Evolutionary conservation across 2,113 vertebrate genomes (phyloP).

Genomic region (Kryptolebias marmoratus): DNA sequence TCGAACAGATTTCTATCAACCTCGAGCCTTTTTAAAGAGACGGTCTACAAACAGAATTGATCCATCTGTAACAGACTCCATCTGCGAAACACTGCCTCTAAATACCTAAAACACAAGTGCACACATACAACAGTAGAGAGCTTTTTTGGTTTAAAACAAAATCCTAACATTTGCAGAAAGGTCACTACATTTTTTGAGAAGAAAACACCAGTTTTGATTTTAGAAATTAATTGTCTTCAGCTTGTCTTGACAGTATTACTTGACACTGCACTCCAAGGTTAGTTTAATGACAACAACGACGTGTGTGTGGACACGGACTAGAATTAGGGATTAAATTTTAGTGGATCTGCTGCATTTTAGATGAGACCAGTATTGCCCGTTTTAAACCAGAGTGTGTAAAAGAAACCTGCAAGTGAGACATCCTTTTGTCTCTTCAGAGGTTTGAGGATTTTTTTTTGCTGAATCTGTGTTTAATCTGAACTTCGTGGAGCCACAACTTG

Average conservation of each 20-base stretch:
- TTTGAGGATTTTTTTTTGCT: conserved; percentile 20
- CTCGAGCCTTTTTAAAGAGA: no score
- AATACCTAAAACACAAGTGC: no score
- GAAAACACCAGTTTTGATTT: no score
- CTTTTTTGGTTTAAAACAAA: no score
- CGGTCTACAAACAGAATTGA: no score
- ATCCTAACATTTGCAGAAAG: no score
- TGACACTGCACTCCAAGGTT: background rate
- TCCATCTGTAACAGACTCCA: no score
- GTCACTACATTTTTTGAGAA: no score
- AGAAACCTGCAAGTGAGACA: conserved; percentile 7
- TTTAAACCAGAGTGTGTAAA: conserved; percentile 7
- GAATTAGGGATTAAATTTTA: background rate
- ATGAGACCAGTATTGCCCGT: background rate
- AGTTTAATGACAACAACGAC: background rate
- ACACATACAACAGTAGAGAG: no score
- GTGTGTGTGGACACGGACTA: background rate
- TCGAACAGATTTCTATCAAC: no score
- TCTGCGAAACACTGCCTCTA: no score
- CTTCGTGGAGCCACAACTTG: conserved; percentile 43
- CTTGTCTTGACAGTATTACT: background rate
- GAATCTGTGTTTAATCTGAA: conserved; percentile 12
- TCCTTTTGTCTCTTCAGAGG: background rate
- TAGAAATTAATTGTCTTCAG: no score
- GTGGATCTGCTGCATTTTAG: background rate